These are phyloP conservation scores for Pseudobourletiella spinata DNA, from an alignment of 1,140 invertebrate species.

Conservation along the genomic window DNA sequence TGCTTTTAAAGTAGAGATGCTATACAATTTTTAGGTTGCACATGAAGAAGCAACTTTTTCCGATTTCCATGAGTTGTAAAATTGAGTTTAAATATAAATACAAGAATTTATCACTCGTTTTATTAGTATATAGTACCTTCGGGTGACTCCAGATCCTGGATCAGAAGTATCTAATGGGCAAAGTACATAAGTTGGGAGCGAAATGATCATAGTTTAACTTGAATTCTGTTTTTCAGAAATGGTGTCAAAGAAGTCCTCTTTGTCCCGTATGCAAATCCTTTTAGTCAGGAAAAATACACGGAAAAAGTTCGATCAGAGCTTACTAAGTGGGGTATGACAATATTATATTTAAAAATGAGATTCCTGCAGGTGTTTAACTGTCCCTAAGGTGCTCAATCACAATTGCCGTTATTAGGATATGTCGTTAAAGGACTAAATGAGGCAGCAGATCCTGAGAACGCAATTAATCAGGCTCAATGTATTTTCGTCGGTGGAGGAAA, in stretches of 20 bases:
- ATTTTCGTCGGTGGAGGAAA: conserved; percentile 73
- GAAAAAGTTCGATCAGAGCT: conserved; percentile 52
- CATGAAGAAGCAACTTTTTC: too few species aligned
- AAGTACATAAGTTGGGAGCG: too few species aligned
- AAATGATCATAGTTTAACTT: too few species aligned
- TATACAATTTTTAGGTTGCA: conserved; percentile 18
- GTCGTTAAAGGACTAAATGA: conserved; percentile 13
- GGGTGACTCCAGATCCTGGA: too few species aligned
- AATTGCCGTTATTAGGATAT: conserved; percentile 2
- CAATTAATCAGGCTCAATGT: conserved; percentile 54
- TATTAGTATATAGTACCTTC: too few species aligned
- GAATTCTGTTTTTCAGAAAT: too few species aligned
- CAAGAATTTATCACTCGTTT: too few species aligned
- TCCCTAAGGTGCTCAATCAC: conserved; percentile 22
- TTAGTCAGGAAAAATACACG: conserved; percentile 56
- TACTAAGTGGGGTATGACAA: conserved; percentile 49
- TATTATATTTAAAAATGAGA: not conserved
- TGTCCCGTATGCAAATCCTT: conserved; percentile 61
- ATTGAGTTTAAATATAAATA: too few species aligned
- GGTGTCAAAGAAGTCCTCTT: conserved; percentile 59
- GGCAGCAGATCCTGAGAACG: conserved; percentile 39
- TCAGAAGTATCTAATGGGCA: too few species aligned
- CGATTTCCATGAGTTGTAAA: too few species aligned
- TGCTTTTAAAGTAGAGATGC: not conserved
- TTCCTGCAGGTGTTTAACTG: not conserved